Conservation (phyloP, 2,113 vertebrate genomes). For the Pachypanchax playfairii region DNA sequence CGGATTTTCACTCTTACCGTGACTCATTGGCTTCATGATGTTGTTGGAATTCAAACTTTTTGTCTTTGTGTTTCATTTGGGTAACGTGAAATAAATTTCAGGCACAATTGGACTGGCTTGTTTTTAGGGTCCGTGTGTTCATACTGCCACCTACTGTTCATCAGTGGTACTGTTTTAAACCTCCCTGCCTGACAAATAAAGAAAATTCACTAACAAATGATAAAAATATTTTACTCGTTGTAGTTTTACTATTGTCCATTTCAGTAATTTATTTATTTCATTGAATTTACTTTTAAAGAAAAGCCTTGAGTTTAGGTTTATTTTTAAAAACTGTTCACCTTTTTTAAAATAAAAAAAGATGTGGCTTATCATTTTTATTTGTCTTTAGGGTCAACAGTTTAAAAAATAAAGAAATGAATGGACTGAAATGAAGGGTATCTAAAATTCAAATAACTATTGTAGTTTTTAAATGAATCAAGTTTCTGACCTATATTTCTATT, state of each 20-base stretch:
- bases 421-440: background rate
- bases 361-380: background rate
- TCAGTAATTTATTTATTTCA: background rate
- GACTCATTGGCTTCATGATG: too few species aligned
- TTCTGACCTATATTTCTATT: too few species aligned
- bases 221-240: background rate
- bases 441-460: background rate
- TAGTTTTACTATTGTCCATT: background rate
- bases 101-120: too few species aligned
- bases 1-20: too few species aligned
- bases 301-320: too few species aligned
- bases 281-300: too few species aligned
- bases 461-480: background rate
- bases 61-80: too few species aligned
- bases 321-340: too few species aligned
- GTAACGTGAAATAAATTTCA: too few species aligned
- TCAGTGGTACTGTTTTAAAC: background rate
- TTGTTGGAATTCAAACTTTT: slow-evolving; percentile 27
- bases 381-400: background rate
- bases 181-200: too few species aligned
- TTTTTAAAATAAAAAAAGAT: too few species aligned
- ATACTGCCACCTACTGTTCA: slow-evolving; percentile 34
- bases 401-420: background rate
- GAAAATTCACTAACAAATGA: too few species aligned
- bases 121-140: background rate